These are phyloP conservation scores for Oeneis ivallda DNA, from an alignment of 2,888 invertebrate species.

Conservation along the genomic window DNA sequence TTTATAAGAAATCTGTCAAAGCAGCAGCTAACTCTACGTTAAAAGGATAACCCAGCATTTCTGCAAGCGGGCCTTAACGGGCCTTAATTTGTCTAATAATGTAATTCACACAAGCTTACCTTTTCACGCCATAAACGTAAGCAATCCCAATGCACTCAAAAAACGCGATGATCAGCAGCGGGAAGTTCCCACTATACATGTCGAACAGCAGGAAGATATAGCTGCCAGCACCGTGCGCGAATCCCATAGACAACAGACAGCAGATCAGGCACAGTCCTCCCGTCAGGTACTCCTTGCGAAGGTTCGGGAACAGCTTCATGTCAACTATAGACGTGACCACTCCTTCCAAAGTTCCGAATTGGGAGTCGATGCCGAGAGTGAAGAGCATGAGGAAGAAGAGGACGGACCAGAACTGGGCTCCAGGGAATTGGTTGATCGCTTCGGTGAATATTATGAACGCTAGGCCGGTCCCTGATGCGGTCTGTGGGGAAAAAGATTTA, in stretches of 20 bases:
- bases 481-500: slow-evolving; percentile 80
- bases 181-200: slow-evolving; percentile 96
- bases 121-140: slow-evolving; percentile 96
- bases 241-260: slow-evolving; percentile 92
- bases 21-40: too few relatives aligned
- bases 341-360: slow-evolving; percentile 97
- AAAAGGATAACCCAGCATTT: too few relatives aligned
- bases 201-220: slow-evolving; percentile 97
- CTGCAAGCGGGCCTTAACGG: too few relatives aligned
- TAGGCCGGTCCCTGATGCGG: slow-evolving; percentile 96
- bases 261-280: slow-evolving; percentile 91
- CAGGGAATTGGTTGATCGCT: slow-evolving; percentile 98
- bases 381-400: slow-evolving; percentile 98
- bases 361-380: slow-evolving; percentile 97
- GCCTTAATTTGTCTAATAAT: too few relatives aligned
- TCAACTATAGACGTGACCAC: slow-evolving; percentile 97
- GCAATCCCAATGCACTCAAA: slow-evolving; percentile 95
- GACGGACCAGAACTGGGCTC: slow-evolving; percentile 97
- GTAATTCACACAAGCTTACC: slow-evolving; percentile 78
- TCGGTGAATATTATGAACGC: slow-evolving; percentile 99
- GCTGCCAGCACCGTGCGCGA: slow-evolving; percentile 96
- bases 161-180: slow-evolving; percentile 94
- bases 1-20: too few relatives aligned
- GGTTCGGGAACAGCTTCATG: slow-evolving; percentile 95
- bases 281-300: slow-evolving; percentile 93